Base-by-base conservation (phyloP, 2,888 invertebrate genomes). In the Epistrophe grossulariae region DNA sequence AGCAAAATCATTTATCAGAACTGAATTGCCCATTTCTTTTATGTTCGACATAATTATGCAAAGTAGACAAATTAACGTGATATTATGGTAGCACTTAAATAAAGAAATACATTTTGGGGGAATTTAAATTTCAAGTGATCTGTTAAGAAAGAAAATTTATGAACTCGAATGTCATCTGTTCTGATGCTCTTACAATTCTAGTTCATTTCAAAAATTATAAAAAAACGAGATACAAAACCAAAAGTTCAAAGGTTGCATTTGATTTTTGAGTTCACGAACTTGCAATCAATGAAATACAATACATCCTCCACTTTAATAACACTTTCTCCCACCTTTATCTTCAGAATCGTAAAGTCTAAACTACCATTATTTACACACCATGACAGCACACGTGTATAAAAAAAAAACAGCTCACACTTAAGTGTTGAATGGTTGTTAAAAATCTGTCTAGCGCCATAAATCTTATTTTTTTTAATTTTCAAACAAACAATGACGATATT, bases 391-490 rank as follows among this genome's bases (percentile, higher is more conserved):
- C 40, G 50, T 80, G 68, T 38, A 40, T 52, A 15, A 19, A 35
- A 24, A 28, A 24, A 38, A 7, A 6, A 55, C 40, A 48, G 64
- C 48, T 72, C 13, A 35, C 72, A 66, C 50, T 66, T n/a, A 40
- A 19, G 55, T 77, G 70, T 48, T 71, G 52, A 72, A 66, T 43
- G 15, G 35, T 57, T 74, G 50, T 80, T 74, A 73, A 74, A 60
- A 60, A 73, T 60, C 66, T 31, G 48, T 72, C 66, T 52, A 77
- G 48, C 71, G 82, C 64, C 66, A 45, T 70, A 55, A 70, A 70
- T 70, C 68, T 52, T 52, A 11, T 70, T 50, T 70, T 70, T 28
- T 70, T 70, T 28, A 70, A 40, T 70, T 70, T 28, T 70, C n/a
- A 70, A 68, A 52, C 52, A 66, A 74, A 62, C 40, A 62, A 28